Conservation (phyloP, 2,113 vertebrate species). For the Bostrychus sinensis region DNA sequence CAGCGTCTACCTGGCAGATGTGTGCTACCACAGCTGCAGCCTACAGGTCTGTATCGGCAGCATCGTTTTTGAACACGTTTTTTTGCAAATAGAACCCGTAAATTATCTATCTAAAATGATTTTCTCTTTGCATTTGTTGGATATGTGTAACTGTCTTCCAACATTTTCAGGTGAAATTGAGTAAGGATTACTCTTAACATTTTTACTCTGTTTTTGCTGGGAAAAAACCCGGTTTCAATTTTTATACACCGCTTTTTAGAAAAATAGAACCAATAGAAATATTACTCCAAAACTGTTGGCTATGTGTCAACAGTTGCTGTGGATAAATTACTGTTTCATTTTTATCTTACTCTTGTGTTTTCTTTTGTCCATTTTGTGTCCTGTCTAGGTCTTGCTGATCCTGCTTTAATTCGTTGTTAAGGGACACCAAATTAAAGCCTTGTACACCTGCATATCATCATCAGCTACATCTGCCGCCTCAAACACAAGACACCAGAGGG, state of each 20-base stretch:
- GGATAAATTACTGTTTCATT: conserved; percentile 16
- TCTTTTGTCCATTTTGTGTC: conserved; percentile 18
- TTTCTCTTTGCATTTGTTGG: not conserved
- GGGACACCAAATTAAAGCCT: no score
- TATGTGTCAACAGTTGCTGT: conserved; percentile 8
- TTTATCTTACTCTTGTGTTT: conserved; percentile 19
- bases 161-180: conserved; percentile 14
- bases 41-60: conserved; percentile 65
- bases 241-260: conserved; percentile 10
- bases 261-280: conserved; percentile 21
- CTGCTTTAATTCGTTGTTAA: conserved; percentile 31
- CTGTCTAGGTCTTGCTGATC: conserved; percentile 53
- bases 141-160: not conserved
- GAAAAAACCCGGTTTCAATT: not conserved
- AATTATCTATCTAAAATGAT: not conserved
- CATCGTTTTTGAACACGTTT: not conserved
- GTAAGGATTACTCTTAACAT: not conserved
- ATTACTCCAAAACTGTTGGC: not conserved
- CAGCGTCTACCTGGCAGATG: conserved; percentile 64
- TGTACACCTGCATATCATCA: conserved; percentile 46
- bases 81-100: not conserved
- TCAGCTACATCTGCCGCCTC: conserved; percentile 57
- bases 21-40: conserved; percentile 58
- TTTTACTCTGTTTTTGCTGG: no score
- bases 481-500: conserved; percentile 41